Base-by-base conservation (phyloP, 2,113 vertebrate species). In the Ibidorhyncha struthersii region DNA sequence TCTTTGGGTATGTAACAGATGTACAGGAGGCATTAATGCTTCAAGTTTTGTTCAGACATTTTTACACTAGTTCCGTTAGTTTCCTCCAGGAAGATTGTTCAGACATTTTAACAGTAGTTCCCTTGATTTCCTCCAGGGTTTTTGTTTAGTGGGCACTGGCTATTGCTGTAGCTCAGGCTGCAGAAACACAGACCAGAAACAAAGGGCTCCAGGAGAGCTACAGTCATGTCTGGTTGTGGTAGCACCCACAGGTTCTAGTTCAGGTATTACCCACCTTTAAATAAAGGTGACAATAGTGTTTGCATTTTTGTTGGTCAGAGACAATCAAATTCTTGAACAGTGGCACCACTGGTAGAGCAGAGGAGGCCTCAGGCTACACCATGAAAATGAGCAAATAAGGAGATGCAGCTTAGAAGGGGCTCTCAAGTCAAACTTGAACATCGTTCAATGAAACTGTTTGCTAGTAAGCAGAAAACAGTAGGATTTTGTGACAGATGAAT, bases 211-310 rank as follows among this genome's bases (percentile, higher is more conserved):
- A 62, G 16, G 9, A 76, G 8, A 3, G 3, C 45, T 73, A 9
- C 22, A 27, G 14, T 71, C 30, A 17, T 27, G 9, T 27, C 36
- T 66, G 12, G 8, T n/a, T 92, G 52, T 53, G 23, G n/a, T 58
- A 50, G 30, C 25, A 59, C n/a, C 18, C 72, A 50, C 25, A 50
- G n/a, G 6, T 83, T 77, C 62, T 63, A 47, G 15, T 69, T 17
- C 0, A 0, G 6, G 59, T 92, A 63, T 49, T 72, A 65, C 22
- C 18, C 20, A 47, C 6, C 2, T 62, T 69, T 47, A 91, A 41
- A 47, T 59, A 41, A n/a, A 83, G 38, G 53, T 67, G 17, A 69
- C 21, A 52, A 30, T 29, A 1, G 1, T 3, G 2, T 59, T 82
- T 74, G 13, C 50, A 12, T 34, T 88, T 87, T 63, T 82, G 27